Evolutionary conservation across 2,797 vertebrate genomes (phyloP), one percentile per base, ranked within the genome.

Genomic region (Pseudocheirus occidentalis): DNA sequence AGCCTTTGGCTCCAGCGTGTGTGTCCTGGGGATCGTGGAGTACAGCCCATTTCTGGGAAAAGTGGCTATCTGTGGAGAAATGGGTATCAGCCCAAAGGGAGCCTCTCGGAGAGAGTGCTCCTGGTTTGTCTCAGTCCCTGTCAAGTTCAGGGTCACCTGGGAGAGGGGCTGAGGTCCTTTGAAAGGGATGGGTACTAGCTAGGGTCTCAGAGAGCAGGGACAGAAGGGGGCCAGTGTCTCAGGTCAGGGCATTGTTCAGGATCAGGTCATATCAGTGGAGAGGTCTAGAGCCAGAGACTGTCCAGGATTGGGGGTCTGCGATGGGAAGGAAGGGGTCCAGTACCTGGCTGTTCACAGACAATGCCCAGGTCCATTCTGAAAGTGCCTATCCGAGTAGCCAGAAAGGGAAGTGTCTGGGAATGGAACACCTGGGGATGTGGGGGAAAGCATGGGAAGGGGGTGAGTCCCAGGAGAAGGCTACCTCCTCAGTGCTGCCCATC

Each of bases 31-130:
- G 99, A 97, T 99, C 99, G 0, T 99, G 99, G 95, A 99, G 98
- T 4, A 99, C 99, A 92, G 99, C 99, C 99, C 99, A 99, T 96
- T 99, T 99, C 98, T 99, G 99, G 97, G 99, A 99, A 98, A 99
- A 99, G 50, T 99, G 98, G 97, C 99, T 99, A 96, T 99, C 99
- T 99, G 98, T 81, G 54, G 52, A 58, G 1, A 0, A 96, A 95
- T 93, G 91, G 73, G 28, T 50, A 93, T 21, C 1, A 4, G 40
- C 28, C 58, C 53, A 10, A 16, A 55, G 34, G 91, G n/a, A 40
- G 16, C 24, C 52, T 21, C 59, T 5, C 58, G 10, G n/a, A 34
- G 14, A 31, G 50, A 59, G 14, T 73, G 46, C n/a, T 55, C 90
- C 46, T 57, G 54, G 1, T 53, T 95, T 57, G 56, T 9, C 59